phyloP scores from a whole-genome alignment of 1,140 invertebrate species.

The Drosophila sp. region DNA sequence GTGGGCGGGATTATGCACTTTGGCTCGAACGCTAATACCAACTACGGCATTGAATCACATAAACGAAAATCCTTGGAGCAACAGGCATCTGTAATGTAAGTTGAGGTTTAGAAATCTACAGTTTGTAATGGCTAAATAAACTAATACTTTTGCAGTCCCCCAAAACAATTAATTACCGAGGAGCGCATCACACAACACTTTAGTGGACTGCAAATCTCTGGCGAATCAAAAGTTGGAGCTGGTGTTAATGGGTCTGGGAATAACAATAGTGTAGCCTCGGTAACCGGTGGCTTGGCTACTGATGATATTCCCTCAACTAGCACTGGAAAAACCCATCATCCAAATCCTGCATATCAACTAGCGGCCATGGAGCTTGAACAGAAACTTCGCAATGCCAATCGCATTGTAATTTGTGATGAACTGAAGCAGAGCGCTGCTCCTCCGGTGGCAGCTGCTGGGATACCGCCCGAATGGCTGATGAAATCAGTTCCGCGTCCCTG shows the following conservation, averaged over 20 bases:
- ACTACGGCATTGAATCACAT: slow-evolving; percentile 54
- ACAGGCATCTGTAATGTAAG: slow-evolving; percentile 57
- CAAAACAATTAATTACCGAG: slow-evolving; percentile 91
- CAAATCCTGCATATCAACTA: slow-evolving; percentile 71
- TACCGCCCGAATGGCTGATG: slow-evolving; percentile 70
- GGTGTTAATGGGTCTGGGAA: slow-evolving; percentile 46
- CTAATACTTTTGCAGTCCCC: slow-evolving; percentile 81
- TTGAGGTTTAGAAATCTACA: neutral
- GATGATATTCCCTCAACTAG: slow-evolving; percentile 73
- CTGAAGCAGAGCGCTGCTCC: slow-evolving; percentile 85
- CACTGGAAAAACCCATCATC: slow-evolving; percentile 69
- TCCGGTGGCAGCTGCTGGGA: slow-evolving; percentile 75
- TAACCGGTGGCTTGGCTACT: slow-evolving; percentile 62
- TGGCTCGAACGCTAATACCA: slow-evolving; percentile 45
- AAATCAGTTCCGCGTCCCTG: slow-evolving; percentile 87
- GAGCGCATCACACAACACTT: slow-evolving; percentile 92
- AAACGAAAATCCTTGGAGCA: slow-evolving; percentile 65
- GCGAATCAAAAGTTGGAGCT: slow-evolving; percentile 82
- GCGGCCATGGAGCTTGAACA: slow-evolving; percentile 83
- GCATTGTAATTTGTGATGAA: slow-evolving; percentile 88
- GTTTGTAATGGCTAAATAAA: neutral
- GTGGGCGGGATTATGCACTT: slow-evolving; percentile 67
- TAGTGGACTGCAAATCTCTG: slow-evolving; percentile 88
- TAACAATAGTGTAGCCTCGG: slow-evolving; percentile 60
- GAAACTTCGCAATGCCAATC: slow-evolving; percentile 84